Evolutionary conservation across 2,113 vertebrate genomes (phyloP).

Genomic region (Plecotus auritus): DNA sequence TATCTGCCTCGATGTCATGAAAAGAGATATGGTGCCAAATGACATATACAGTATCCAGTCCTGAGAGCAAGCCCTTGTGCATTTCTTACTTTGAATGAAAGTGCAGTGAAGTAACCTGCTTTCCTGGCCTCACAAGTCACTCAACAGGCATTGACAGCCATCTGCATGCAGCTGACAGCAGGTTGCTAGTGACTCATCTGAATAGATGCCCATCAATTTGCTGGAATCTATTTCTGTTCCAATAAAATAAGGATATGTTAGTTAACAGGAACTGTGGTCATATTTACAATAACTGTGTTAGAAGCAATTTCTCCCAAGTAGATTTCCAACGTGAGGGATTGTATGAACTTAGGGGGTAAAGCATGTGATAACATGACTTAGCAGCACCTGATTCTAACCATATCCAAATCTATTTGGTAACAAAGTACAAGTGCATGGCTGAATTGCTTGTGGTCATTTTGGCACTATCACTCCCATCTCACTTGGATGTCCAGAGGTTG

Average conservation of each 20-base stretch:
- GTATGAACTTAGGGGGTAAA: not conserved
- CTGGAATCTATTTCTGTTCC: not conserved
- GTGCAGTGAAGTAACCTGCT: not conserved
- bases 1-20: not conserved
- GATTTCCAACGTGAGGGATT: not conserved
- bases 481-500: no score
- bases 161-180: not conserved
- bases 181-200: not conserved
- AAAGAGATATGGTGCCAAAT: not conserved
- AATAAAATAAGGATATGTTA: not conserved
- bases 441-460: no score
- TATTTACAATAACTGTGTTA: not conserved
- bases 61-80: not conserved
- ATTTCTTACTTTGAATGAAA: not conserved
- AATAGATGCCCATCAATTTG: slow-evolving; percentile 9
- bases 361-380: not conserved
- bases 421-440: not conserved
- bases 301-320: not conserved
- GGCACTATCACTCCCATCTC: no score
- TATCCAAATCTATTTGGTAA: not conserved
- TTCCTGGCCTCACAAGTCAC: not conserved
- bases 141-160: not conserved
- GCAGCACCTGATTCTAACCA: not conserved
- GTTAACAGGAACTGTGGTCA: not conserved
- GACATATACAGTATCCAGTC: not conserved